Conservation (phyloP, 2,888 invertebrate genomes). For the Drosophila putrida region DNA sequence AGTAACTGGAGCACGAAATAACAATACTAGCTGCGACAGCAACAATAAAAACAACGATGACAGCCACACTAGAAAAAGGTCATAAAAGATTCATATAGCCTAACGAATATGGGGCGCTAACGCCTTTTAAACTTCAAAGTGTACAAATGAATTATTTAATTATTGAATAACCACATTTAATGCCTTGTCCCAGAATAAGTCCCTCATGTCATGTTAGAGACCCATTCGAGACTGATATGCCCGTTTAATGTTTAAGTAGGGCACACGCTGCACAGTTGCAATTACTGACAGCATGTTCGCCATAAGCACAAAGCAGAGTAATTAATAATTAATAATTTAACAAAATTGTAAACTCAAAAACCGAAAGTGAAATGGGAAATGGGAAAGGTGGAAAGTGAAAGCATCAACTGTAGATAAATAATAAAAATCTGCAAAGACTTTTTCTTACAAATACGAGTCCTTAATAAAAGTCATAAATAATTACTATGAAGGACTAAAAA, state of each 20-base stretch:
- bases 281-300: conserved; percentile 25
- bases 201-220: neutral
- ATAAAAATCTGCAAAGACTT: too few relatives aligned
- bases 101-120: conserved; percentile 37
- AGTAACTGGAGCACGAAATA: conserved; percentile 73
- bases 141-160: conserved; percentile 44
- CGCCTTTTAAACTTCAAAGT: conserved; percentile 45
- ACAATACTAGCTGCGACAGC: conserved; percentile 18
- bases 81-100: conserved; percentile 68
- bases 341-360: conserved; percentile 2
- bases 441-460: too few relatives aligned
- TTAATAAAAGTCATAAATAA: too few relatives aligned
- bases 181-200: neutral
- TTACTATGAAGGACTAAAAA: too few relatives aligned
- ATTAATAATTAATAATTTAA: conserved; percentile 29
- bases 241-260: neutral
- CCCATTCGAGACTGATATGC: neutral
- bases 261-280: conserved; percentile 11
- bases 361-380: neutral
- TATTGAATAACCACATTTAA: conserved; percentile 26
- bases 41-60: conserved; percentile 15
- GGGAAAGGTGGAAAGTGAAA: conserved; percentile 14
- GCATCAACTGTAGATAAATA: neutral
- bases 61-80: conserved; percentile 41
- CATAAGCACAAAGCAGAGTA: conserved; percentile 10